phyloP scores from a whole-genome alignment of 2,113 vertebrate genomes.

The Rattus norvegicus region GRCr8 NC_086039.1:97678001-97678500 shows the following conservation, averaged over 20 bases:
- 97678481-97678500: background rate
- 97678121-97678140: background rate
- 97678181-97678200: background rate
- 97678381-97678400: background rate
- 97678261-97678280: background rate
- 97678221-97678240: background rate
- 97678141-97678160: background rate
- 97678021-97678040: background rate
- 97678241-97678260: background rate
- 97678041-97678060: background rate
- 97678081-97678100: background rate
- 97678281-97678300: background rate
- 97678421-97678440: background rate
- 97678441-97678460: background rate
- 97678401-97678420: background rate
- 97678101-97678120: background rate
- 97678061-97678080: background rate
- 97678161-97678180: background rate
- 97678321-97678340: background rate
- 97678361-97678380: background rate
- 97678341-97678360: background rate
- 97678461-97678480: background rate
- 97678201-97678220: constrained; percentile 10
- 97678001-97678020: background rate
- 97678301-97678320: too few species aligned